These are phyloP conservation scores for Saxicola maurus DNA, from an alignment of 2,797 vertebrate species.

Conservation along the genomic window DNA sequence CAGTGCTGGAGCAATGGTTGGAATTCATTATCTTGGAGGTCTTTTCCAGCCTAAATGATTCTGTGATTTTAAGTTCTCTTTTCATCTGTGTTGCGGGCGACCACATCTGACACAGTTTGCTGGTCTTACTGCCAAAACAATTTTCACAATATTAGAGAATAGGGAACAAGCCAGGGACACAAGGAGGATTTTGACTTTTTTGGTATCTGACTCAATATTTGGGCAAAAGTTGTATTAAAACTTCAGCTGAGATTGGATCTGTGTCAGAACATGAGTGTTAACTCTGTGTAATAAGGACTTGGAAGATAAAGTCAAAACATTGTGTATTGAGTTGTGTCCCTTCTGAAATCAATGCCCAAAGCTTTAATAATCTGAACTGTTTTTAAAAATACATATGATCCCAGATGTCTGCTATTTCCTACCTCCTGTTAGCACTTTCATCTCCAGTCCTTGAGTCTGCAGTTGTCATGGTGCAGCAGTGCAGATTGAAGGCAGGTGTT, in stretches of 20 bases:
- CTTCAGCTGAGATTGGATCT: not conserved
- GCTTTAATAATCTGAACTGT: not conserved
- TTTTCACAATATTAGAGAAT: not conserved
- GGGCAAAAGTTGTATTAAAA: not conserved
- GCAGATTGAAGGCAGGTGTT: not conserved
- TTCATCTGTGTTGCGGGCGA: too few species aligned
- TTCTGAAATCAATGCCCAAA: not conserved
- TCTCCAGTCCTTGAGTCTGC: not conserved
- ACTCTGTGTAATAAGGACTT: not conserved
- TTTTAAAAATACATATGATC: not conserved
- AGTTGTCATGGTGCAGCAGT: not conserved
- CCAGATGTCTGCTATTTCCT: not conserved
- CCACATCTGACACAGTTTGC: not conserved
- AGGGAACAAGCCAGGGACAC: not conserved
- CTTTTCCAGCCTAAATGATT: not conserved
- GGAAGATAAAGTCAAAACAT: not conserved
- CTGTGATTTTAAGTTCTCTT: not conserved
- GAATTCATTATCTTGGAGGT: not conserved
- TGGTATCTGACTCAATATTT: not conserved
- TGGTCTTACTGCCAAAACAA: not conserved
- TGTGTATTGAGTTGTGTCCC: not conserved
- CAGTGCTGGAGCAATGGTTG: not conserved
- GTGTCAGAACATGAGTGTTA: not conserved
- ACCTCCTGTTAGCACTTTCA: not conserved
- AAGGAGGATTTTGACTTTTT: not conserved